These are phyloP conservation scores for Castor canadensis DNA, from an alignment of 2,113 vertebrate species.

Conservation along the genomic window DNA sequence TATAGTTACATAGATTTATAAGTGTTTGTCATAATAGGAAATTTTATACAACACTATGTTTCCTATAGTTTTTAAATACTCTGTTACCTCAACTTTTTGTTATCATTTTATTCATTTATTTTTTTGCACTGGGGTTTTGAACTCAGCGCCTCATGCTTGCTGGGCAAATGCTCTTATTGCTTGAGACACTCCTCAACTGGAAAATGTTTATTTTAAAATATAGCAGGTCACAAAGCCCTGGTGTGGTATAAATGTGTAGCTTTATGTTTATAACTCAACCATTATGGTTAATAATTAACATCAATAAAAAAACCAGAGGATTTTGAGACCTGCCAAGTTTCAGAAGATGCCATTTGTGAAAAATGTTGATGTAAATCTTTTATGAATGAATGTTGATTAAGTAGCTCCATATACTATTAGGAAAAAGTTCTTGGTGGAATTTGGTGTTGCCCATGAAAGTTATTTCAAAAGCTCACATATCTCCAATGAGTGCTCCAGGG, in stretches of 20 bases:
- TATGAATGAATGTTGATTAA: slow-evolving; percentile 45
- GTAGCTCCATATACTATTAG: slow-evolving; percentile 41
- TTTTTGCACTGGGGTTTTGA: too few relatives aligned
- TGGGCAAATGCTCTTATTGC: too few relatives aligned
- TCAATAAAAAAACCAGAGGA: neutral
- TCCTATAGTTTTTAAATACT: neutral
- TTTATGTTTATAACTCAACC: neutral
- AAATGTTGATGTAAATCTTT: slow-evolving; percentile 47
- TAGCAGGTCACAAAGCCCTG: neutral
- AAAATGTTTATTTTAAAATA: slow-evolving; percentile 31
- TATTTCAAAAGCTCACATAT: neutral
- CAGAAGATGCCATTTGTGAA: slow-evolving; percentile 39
- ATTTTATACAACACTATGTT: neutral
- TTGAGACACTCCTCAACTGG: too few relatives aligned
- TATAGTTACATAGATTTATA: neutral
- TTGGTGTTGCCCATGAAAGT: slow-evolving; percentile 18
- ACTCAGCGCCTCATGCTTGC: too few relatives aligned
- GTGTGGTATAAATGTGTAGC: neutral
- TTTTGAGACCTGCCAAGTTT: slow-evolving; percentile 33
- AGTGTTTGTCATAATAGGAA: neutral
- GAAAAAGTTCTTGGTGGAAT: neutral
- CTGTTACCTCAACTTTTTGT: neutral
- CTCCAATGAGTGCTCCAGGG: neutral
- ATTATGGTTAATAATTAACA: slow-evolving; percentile 35
- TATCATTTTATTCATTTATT: neutral